Conservation (phyloP, 2,888 invertebrate species). For the Acanthococcus lagerstroemiae region DNA sequence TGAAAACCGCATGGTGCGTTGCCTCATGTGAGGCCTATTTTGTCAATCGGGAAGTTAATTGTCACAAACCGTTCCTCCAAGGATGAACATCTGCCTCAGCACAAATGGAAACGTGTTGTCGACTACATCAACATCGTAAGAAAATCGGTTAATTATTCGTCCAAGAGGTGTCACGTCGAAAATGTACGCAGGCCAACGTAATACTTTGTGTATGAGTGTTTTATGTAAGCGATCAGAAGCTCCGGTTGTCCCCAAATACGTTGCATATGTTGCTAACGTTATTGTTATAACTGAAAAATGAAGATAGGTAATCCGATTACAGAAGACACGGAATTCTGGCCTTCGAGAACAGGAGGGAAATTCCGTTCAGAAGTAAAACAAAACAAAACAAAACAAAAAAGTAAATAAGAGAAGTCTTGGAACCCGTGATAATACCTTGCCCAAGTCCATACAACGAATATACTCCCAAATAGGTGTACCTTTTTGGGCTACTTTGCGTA, state of each 20-base stretch:
- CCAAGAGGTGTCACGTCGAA: conserved; percentile 71
- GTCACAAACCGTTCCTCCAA: conserved; percentile 8
- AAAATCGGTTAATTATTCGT: conserved; percentile 57
- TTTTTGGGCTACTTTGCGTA: conserved; percentile 42
- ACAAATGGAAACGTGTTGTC: conserved; percentile 46
- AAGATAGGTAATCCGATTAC: neutral
- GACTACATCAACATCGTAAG: conserved; percentile 49
- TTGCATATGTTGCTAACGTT: conserved; percentile 55
- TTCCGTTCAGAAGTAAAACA: conserved; percentile 12
- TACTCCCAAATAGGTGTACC: conserved; percentile 77
- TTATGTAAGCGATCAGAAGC: conserved; percentile 52
- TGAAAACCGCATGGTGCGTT: too few relatives aligned
- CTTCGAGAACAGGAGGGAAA: too few relatives aligned
- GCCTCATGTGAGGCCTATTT: too few relatives aligned
- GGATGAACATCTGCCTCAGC: conserved; percentile 3
- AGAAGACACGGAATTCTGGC: too few relatives aligned
- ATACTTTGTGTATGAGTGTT: conserved; percentile 49
- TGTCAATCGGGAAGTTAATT: too few relatives aligned
- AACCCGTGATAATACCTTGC: too few relatives aligned
- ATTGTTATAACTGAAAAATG: conserved; percentile 52
- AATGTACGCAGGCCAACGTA: conserved; percentile 60
- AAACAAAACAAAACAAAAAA: too few relatives aligned
- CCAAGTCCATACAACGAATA: conserved; percentile 78
- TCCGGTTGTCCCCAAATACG: conserved; percentile 55
- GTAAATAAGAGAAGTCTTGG: too few relatives aligned